These are phyloP conservation scores for Drosophila atripex DNA, from an alignment of 2,888 invertebrate genomes.

Conservation along the genomic window DNA sequence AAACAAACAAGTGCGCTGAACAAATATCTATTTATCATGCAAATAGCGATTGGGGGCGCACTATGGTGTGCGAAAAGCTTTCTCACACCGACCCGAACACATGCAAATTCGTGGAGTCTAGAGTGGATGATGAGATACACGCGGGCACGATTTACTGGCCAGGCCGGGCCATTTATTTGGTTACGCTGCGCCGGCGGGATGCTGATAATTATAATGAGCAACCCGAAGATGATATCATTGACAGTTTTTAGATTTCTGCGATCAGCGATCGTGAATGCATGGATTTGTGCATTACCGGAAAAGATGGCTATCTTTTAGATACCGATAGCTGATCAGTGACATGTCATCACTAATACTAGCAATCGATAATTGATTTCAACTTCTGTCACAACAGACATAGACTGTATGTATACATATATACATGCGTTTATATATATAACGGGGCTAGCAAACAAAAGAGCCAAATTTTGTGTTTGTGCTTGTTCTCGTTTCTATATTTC, in stretches of 20 bases:
- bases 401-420: not conserved
- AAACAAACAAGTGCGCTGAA: slow-evolving; percentile 41
- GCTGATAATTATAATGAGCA: slow-evolving; percentile 40
- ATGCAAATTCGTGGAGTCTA: not conserved
- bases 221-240: slow-evolving; percentile 67
- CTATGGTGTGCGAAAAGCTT: slow-evolving; percentile 35
- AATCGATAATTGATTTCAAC: slow-evolving; percentile 33
- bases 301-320: not conserved
- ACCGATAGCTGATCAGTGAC: not conserved
- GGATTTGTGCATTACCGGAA: not conserved
- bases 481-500: slow-evolving; percentile 26
- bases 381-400: slow-evolving; percentile 3
- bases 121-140: slow-evolving; percentile 5
- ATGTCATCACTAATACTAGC: slow-evolving; percentile 1
- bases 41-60: slow-evolving; percentile 17
- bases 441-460: slow-evolving; percentile 14
- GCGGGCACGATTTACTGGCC: slow-evolving; percentile 25
- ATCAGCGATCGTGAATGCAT: slow-evolving; percentile 18
- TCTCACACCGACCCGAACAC: slow-evolving; percentile 9
- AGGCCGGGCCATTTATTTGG: slow-evolving; percentile 27
- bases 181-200: slow-evolving; percentile 20
- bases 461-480: slow-evolving; percentile 33
- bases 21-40: slow-evolving; percentile 33
- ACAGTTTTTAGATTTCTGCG: slow-evolving; percentile 57
- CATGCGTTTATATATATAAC: not conserved